A percentile compares a stretch with the other conserved stretches of the same genome.
These are phyloP conservation scores for Neuroterus valhalla DNA, from an alignment of 1,140 invertebrate genomes.

Conservation along the genomic window DNA sequence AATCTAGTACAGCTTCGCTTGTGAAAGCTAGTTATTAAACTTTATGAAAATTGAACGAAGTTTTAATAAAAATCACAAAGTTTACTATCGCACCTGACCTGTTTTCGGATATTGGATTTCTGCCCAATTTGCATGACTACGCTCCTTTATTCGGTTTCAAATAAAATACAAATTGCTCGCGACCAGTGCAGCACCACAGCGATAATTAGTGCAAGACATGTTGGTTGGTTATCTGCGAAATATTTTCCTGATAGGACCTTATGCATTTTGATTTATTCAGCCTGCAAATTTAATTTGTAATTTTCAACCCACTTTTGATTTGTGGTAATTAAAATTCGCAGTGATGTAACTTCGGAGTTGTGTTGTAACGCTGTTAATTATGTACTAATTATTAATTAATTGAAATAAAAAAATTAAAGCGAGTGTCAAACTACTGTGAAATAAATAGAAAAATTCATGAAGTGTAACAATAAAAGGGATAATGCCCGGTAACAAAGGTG, in stretches of 20 bases:
- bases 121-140: neutral
- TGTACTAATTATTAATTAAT: no score
- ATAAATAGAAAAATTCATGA: no score
- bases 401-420: no score
- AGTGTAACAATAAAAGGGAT: no score
- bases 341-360: no score
- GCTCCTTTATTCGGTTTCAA: neutral
- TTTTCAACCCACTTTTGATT: neutral
- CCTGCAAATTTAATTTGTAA: neutral
- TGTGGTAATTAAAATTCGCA: neutral
- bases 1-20: neutral
- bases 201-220: constrained; percentile 15
- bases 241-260: neutral
- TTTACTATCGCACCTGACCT: neutral
- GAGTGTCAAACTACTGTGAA: no score
- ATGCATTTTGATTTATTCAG: constrained; percentile 5
- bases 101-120: constrained; percentile 27
- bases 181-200: neutral
- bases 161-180: constrained; percentile 27
- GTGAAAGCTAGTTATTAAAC: neutral
- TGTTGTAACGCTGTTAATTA: no score
- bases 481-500: no score
- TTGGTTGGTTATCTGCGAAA: neutral
- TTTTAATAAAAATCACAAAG: constrained; percentile 14
- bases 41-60: neutral